phyloP scores from a whole-genome alignment of 1,140 invertebrate genomes.

The Globodera ellingtonae region DNA sequence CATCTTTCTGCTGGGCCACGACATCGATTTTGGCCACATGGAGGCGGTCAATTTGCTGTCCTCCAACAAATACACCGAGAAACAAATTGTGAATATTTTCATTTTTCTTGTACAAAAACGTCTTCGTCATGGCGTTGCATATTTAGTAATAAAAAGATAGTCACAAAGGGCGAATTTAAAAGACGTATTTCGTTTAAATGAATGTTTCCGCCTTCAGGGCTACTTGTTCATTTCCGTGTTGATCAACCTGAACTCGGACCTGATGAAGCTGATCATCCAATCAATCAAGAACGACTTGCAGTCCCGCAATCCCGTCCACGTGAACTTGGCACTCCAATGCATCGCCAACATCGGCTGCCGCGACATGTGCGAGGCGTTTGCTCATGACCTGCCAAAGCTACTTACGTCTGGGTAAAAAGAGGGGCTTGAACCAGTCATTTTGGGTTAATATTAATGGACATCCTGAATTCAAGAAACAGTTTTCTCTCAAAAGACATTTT shows the following conservation, averaged over 20 bases:
- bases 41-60: slow-evolving; percentile 99
- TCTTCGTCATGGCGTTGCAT: no score
- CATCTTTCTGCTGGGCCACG: slow-evolving; percentile 96
- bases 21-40: slow-evolving; percentile 99
- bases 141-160: no score
- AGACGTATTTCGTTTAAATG: no score
- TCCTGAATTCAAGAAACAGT: slow-evolving; percentile 17
- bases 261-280: slow-evolving; percentile 98
- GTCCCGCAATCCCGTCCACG: slow-evolving; percentile 94
- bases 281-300: slow-evolving; percentile 98
- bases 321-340: slow-evolving; percentile 98
- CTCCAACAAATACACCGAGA: slow-evolving; percentile 99
- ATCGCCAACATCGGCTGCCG: slow-evolving; percentile 99
- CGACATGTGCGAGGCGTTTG: slow-evolving; percentile 99
- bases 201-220: slow-evolving; percentile 74
- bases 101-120: no score
- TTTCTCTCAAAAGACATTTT: slow-evolving; percentile 30
- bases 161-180: no score
- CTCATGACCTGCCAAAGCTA: slow-evolving; percentile 94
- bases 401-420: slow-evolving; percentile 86
- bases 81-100: slow-evolving; percentile 86
- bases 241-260: slow-evolving; percentile 97
- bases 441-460: slow-evolving; percentile 72
- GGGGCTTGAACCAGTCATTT: slow-evolving; percentile 68
- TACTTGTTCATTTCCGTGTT: slow-evolving; percentile 99